These are phyloP conservation scores for Sciurus niger DNA, from an alignment of 2,113 vertebrate species.

Conservation along the genomic window DNA sequence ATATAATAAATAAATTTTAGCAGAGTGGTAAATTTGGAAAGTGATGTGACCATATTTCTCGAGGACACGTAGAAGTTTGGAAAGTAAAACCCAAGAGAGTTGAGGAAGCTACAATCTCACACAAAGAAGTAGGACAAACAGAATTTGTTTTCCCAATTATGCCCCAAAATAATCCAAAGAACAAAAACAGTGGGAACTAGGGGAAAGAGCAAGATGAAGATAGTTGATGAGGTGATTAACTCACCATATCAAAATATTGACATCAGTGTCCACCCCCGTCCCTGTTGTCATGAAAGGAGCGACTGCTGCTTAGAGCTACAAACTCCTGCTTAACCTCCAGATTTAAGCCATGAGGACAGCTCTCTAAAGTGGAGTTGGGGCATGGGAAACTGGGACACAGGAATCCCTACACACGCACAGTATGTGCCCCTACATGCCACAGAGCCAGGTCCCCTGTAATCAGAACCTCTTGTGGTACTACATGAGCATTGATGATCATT, in stretches of 20 bases:
- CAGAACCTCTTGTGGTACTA: background rate
- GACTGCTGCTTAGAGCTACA: conserved; percentile 32
- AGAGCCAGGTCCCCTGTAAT: background rate
- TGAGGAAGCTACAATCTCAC: background rate
- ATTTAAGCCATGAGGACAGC: background rate
- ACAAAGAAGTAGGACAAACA: conserved; percentile 20
- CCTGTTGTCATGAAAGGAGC: background rate
- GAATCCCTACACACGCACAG: background rate
- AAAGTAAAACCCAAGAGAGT: conserved; percentile 11
- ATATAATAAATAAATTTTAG: background rate
- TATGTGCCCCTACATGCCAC: too few species aligned
- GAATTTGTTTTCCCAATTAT: conserved; percentile 39
- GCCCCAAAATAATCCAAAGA: conserved; percentile 65
- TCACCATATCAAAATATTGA: conserved; percentile 60
- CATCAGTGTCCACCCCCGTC: background rate
- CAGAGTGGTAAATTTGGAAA: conserved; percentile 36
- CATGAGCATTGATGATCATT: background rate
- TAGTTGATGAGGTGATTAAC: conserved; percentile 13
- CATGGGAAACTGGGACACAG: background rate
- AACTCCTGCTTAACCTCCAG: background rate
- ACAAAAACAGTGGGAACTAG: conserved; percentile 63
- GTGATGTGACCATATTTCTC: background rate
- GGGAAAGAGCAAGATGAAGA: conserved; percentile 60
- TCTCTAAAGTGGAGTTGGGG: background rate
- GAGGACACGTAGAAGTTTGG: background rate